These are phyloP conservation scores for Acheta domesticus DNA, from an alignment of 2,888 invertebrate species.

Conservation along the genomic window DNA sequence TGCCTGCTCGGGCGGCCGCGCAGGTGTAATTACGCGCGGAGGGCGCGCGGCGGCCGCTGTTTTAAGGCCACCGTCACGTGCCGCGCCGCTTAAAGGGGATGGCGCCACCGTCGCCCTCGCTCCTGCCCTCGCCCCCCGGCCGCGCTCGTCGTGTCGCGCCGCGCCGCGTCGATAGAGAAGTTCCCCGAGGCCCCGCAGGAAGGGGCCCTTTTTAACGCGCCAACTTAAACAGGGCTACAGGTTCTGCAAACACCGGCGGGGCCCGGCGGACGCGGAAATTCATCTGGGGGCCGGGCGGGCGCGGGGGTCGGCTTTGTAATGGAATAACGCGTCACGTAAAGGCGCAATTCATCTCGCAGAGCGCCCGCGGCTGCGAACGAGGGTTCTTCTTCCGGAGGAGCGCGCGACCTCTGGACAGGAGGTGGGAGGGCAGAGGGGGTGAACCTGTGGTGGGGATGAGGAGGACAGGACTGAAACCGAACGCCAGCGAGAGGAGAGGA, in stretches of 20 bases:
- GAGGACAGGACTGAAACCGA: no score
- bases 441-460: no score
- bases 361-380: not conserved
- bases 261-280: not conserved
- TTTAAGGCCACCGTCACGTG: conserved; percentile 18
- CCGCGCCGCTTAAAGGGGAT: not conserved
- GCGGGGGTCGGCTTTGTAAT: no score
- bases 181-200: not conserved
- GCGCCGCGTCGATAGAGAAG: conserved; percentile 5
- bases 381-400: not conserved
- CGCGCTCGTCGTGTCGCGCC: not conserved
- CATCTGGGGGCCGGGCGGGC: not conserved
- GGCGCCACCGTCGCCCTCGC: not conserved
- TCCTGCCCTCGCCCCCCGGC: not conserved
- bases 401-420: not conserved
- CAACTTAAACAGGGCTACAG: not conserved
- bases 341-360: not conserved
- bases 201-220: not conserved
- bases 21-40: conserved; percentile 18
- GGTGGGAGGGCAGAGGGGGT: no score
- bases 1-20: not conserved
- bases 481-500: no score
- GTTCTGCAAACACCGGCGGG: not conserved
- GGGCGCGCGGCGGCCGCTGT: not conserved
- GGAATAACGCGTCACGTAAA: no score